Evolutionary conservation across 2,113 vertebrate genomes (phyloP).

Genomic region (Cottus gobio): DNA sequence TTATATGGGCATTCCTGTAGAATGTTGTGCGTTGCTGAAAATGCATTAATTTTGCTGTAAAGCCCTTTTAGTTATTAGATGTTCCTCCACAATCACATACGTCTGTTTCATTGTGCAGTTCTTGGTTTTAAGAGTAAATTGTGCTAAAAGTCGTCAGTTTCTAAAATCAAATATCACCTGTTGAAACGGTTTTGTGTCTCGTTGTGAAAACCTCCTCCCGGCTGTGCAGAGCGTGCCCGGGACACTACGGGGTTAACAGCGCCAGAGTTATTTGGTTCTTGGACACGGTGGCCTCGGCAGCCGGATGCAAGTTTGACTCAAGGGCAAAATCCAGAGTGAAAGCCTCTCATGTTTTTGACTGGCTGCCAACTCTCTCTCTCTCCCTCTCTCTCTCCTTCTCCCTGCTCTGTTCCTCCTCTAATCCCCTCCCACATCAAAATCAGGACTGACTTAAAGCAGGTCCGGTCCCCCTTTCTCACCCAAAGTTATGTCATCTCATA

Average conservation of each 20-base stretch:
- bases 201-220: constrained; percentile 45
- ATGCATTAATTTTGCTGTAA: not conserved
- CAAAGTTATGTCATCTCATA: constrained; percentile 56
- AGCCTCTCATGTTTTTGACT: constrained; percentile 80
- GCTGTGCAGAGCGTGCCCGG: constrained; percentile 25
- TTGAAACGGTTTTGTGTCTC: constrained; percentile 17
- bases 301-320: constrained; percentile 80
- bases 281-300: constrained; percentile 77
- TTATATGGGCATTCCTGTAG: not conserved
- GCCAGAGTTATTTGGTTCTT: constrained; percentile 72
- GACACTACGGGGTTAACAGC: constrained; percentile 72
- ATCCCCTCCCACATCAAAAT: constrained; percentile 62
- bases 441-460: constrained; percentile 55
- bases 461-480: constrained; percentile 35
- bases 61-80: not conserved
- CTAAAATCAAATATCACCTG: not conserved
- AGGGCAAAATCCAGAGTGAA: constrained; percentile 81
- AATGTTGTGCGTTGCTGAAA: not conserved
- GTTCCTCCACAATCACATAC: not conserved
- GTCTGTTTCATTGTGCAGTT: too few species aligned
- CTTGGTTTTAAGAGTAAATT: too few species aligned
- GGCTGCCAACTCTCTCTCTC: constrained; percentile 62
- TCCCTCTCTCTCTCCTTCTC: constrained; percentile 17
- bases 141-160: not conserved
- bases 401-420: constrained; percentile 40